phyloP scores from a whole-genome alignment of 1,140 invertebrate species.

The Cherax destructor region DNA sequence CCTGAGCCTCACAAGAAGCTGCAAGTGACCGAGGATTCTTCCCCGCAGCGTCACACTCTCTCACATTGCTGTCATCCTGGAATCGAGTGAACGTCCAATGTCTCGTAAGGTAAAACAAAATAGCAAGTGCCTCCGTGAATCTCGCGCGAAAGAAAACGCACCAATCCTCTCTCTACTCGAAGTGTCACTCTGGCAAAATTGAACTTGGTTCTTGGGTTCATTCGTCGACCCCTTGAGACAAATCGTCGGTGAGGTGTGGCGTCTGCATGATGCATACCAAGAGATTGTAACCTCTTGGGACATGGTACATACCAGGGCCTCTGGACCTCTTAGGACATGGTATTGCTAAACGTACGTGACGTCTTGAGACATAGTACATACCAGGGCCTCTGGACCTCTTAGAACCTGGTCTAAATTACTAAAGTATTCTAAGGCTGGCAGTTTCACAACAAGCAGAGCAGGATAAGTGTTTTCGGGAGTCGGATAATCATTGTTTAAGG shows the following conservation, averaged over 20 bases:
- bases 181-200: not conserved
- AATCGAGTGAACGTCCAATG: not conserved
- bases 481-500: too few relatives aligned
- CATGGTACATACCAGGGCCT: not conserved
- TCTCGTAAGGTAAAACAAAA: not conserved
- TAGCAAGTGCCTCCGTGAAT: not conserved
- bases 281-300: not conserved
- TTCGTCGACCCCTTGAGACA: not conserved
- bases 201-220: not conserved
- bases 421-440: too few relatives aligned
- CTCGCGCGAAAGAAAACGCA: not conserved
- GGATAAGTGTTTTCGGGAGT: too few relatives aligned
- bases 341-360: too few relatives aligned
- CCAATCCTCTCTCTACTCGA: not conserved
- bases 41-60: not conserved
- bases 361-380: too few relatives aligned
- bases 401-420: too few relatives aligned
- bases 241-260: not conserved
- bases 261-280: not conserved
- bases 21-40: not conserved
- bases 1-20: not conserved
- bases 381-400: too few relatives aligned
- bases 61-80: not conserved
- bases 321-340: too few relatives aligned
- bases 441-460: too few relatives aligned